Evolutionary conservation across 2,888 invertebrate species (phyloP), one percentile per base, ranked within the genome.

Genomic region (Leptothorax acervorum): DNA sequence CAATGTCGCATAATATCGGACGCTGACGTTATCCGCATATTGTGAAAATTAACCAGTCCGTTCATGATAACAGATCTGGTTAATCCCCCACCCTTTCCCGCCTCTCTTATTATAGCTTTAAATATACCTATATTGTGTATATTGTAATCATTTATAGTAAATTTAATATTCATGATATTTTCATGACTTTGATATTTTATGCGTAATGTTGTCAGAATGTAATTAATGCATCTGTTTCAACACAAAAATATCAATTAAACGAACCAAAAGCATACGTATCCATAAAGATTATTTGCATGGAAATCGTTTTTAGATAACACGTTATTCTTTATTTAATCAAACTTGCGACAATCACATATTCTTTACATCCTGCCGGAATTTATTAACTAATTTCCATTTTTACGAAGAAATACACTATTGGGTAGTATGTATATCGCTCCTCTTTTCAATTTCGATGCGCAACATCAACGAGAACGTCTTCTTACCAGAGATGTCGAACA

Each of bases 401-500:
- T 39, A 18, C 6, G 9, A 35, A 73, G 12, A 73, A 42, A 42
- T 45, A 48, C 8, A 39, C 15, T 8, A n/a, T 2, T 60, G 9
- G 28, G 35, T 18, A 12, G 2, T 23, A 23, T 45, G 31, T 3
- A 18, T 60, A 23, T 79, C 48, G 11, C 48, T 48, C 48, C 11
- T 23, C 65, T 71, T 79, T 79, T 31, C 66, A 39, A 71, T 31
- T 79, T 84, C n/a, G 15, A 31, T 51, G 55, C 12, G 55, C 12
- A 53, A 62, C 63, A 71, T 85, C 55, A 73, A n/a, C 28, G 31
- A 71, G n/a, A 75, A 74, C 63, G 45, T 65, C 42, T 75, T 78
- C 68, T 62, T 85, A 66, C 28, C 15, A 39, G 55, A 60, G 60
- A 75, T 42, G 65, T 85, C 85, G 73, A 82, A 85, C 63, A 86